Percentiles rank a stretch among this genome's conserved stretches.
Evolutionary conservation across 1,140 invertebrate species (phyloP).

Genomic region (Notospermus geniculatus): DNA sequence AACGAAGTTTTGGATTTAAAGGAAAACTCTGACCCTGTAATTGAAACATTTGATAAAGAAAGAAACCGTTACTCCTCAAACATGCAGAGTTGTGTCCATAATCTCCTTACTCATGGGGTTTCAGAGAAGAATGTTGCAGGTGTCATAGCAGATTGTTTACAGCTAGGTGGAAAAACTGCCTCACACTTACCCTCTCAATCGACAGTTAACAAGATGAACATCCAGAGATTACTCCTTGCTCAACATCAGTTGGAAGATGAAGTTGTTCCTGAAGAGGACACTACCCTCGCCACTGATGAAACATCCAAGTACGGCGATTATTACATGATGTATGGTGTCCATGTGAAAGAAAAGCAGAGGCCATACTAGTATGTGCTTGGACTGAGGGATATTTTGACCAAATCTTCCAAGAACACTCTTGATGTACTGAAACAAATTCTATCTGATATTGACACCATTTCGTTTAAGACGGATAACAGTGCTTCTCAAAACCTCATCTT

Average conservation of each 20-base stretch:
- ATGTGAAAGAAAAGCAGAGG: conserved; percentile 18
- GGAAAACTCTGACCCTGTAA: too few relatives aligned
- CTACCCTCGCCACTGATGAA: conserved; percentile 25
- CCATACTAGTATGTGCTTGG: conserved; percentile 17
- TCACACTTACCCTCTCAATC: neutral
- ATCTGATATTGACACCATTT: conserved; percentile 13
- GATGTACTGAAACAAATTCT: conserved; percentile 22
- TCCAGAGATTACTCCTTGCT: conserved; percentile 15
- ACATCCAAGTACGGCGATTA: conserved; percentile 19
- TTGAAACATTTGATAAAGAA: too few relatives aligned
- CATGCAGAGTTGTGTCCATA: too few relatives aligned
- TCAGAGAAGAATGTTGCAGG: neutral
- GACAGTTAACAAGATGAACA: conserved; percentile 15
- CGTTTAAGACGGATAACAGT: conserved; percentile 9
- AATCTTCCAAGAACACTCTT: conserved; percentile 16
- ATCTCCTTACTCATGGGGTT: too few relatives aligned
- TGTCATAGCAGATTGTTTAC: neutral
- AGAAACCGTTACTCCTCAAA: too few relatives aligned
- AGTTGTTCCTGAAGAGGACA: conserved; percentile 16
- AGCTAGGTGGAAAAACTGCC: neutral
- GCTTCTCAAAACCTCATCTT: conserved; percentile 16
- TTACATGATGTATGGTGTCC: conserved; percentile 12
- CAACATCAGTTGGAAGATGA: conserved; percentile 18
- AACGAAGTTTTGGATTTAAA: too few relatives aligned
- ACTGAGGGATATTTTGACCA: conserved; percentile 19